Conservation (phyloP, 2,888 invertebrate species). For the Ligdia adustata region DNA sequence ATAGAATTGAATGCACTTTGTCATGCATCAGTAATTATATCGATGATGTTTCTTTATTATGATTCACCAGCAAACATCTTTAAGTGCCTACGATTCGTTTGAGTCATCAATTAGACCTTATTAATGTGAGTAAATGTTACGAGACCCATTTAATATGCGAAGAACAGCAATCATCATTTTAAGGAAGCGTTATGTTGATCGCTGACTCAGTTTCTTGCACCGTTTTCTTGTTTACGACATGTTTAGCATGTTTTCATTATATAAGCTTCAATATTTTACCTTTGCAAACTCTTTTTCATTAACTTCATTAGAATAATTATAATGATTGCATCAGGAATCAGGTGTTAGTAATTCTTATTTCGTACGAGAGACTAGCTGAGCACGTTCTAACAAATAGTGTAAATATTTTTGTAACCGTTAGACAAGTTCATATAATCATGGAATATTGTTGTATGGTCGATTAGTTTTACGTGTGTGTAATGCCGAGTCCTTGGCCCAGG, state of each 20-base stretch:
- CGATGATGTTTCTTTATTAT: conserved; percentile 26
- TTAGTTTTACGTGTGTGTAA: conserved; percentile 24
- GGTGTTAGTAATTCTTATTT: conserved; percentile 7
- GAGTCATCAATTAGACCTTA: conserved; percentile 39
- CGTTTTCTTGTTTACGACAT: conserved; percentile 14
- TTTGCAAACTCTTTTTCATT: conserved; percentile 6
- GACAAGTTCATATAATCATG: conserved; percentile 27
- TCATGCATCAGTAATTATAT: conserved; percentile 24
- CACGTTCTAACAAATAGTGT: conserved; percentile 6
- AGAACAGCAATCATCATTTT: conserved; percentile 28
- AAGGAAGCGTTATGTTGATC: conserved; percentile 27
- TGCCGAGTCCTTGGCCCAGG: conserved; percentile 41
- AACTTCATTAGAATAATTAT: conserved; percentile 9
- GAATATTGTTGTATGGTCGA: conserved; percentile 23
- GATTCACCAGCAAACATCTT: conserved; percentile 33
- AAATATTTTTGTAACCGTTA: conserved; percentile 29
- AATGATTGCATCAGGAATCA: conserved; percentile 10
- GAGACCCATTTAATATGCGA: conserved; percentile 34
- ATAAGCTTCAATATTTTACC: conserved; percentile 12
- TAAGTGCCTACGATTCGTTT: conserved; percentile 28
- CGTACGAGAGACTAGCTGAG: background rate
- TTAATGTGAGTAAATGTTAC: conserved; percentile 36
- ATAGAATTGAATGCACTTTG: conserved; percentile 16
- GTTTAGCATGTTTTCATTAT: conserved; percentile 18
- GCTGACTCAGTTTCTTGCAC: conserved; percentile 23